Base-by-base conservation (phyloP, 2,888 invertebrate genomes). In the Strigamia transsilvanica region DNA sequence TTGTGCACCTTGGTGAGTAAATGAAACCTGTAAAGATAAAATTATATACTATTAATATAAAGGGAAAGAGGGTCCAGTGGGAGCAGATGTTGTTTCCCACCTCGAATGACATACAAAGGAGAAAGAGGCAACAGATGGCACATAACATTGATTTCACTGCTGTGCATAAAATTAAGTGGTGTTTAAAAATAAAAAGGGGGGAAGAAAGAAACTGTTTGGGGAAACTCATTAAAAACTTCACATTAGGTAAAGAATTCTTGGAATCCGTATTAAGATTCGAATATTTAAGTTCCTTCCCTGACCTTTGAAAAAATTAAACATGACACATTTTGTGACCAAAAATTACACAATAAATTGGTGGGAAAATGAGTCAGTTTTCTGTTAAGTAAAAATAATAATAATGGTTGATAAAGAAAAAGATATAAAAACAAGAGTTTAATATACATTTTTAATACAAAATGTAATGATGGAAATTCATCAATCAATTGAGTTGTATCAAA, bases 71-170 rank as follows among this genome's bases (percentile, higher is more conserved):
- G 32, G 73, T 73, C 27, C 32, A 73, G 27, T 6, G 23, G 46
- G 56, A n/a, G 73, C 73, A 73, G 73, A 73, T 73, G 73, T 73
- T 73, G 27, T 23, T 73, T 27, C 73, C 73, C 73, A 73, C 73
- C 13, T 23, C 27, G 4, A 12, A 27, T 73, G 56, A 56, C 7
- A 56, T 18, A 56, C 32, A 27, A 73, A 32, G 15, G 13, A 32
- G 23, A 66, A 66, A 66, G 23, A 27, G 32, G 73, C 73, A 73
- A 73, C 73, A 73, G 73, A 73, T 73, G 73, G 73, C 73, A 6
- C 32, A 73, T 73, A 73, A 73, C 27, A 73, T 73, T 73, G 73
- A 73, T 73, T 73, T 73, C 32, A 32, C 73, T 73, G 23, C 73
- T 32, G 32, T 32, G 27, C 73, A 73, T 73, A 56, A 56, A 56